A percentile compares a stretch with the other conserved stretches of the same genome.
These are phyloP conservation scores for Acrobasis consociella DNA, from an alignment of 2,888 invertebrate genomes.

Conservation along the genomic window DNA sequence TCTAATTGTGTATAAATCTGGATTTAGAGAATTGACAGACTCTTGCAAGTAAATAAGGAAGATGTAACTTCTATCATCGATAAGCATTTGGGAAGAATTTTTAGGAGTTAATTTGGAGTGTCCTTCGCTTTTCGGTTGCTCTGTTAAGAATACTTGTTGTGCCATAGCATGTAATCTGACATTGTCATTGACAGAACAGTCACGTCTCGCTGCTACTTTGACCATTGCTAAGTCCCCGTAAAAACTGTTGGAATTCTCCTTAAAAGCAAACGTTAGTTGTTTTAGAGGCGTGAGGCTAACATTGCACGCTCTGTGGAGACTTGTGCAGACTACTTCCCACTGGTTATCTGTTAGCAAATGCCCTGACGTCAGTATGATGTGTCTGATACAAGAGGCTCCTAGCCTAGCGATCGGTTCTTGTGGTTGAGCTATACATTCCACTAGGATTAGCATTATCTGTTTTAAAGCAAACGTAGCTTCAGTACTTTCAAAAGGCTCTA, in stretches of 20 bases:
- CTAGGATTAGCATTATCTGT: conserved; percentile 91
- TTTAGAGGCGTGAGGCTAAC: conserved; percentile 94
- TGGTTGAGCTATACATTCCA: conserved; percentile 95
- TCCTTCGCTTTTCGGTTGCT: conserved; percentile 66
- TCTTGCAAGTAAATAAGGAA: conserved; percentile 93
- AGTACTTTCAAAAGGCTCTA: conserved; percentile 81
- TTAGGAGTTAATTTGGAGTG: conserved; percentile 62
- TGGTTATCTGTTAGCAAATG: conserved; percentile 90
- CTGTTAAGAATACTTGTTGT: conserved; percentile 92
- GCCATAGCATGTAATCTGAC: conserved; percentile 93
- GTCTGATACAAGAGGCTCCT: conserved; percentile 95
- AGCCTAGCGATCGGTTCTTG: conserved; percentile 94
- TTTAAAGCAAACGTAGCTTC: conserved; percentile 90
- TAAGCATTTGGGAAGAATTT: conserved; percentile 75
- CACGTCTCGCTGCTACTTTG: conserved; percentile 95
- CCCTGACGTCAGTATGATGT: conserved; percentile 92
- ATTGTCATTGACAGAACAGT: conserved; percentile 92
- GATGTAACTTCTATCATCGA: conserved; percentile 94
- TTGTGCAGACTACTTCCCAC: conserved; percentile 93
- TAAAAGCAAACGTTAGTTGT: conserved; percentile 94
- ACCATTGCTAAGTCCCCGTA: conserved; percentile 96
- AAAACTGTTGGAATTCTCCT: conserved; percentile 95
- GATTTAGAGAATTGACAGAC: conserved; percentile 86
- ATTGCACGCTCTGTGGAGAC: conserved; percentile 91
- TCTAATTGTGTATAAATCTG: conserved; percentile 90